Evolutionary conservation across 2,888 invertebrate species (phyloP).

Genomic region (Hirtodrosophila confusa): DNA sequence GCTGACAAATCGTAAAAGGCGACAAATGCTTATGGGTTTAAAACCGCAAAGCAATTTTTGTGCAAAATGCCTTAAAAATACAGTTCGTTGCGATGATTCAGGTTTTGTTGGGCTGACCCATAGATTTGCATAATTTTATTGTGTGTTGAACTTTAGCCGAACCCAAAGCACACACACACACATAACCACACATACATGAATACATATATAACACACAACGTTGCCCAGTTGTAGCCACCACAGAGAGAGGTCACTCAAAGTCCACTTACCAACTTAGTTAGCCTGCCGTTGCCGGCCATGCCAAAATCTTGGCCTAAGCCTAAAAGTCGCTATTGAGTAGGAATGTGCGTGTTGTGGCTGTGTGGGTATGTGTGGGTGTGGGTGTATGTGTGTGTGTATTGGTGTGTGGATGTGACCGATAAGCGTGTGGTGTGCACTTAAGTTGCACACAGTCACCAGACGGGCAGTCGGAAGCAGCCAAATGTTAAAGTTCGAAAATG

Average conservation of each 20-base stretch:
- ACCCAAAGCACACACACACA: conserved; percentile 32
- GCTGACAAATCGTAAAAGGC: conserved; percentile 40
- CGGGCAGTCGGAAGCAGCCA: conserved; percentile 34
- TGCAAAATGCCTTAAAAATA: conserved; percentile 6
- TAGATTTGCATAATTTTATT: conserved; percentile 77
- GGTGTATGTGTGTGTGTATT: conserved; percentile 25
- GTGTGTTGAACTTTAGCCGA: conserved; percentile 66
- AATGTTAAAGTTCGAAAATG: conserved; percentile 71
- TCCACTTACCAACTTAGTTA: conserved; percentile 74
- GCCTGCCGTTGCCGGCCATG: conserved; percentile 21
- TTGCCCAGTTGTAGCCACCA: conserved; percentile 39
- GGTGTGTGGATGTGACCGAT: conserved; percentile 64
- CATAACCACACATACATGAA: conserved; percentile 2
- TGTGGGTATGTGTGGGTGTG: conserved; percentile 14
- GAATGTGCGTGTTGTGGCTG: conserved; percentile 15
- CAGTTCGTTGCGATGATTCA: conserved; percentile 6
- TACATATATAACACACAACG: conserved; percentile 14
- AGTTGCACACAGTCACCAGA: conserved; percentile 59
- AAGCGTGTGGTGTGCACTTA: conserved; percentile 75
- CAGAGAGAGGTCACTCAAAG: conserved; percentile 78
- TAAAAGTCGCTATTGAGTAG: conserved; percentile 61
- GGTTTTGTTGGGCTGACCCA: conserved; percentile 50
- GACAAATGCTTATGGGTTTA: conserved; percentile 12
- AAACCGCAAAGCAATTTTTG: conserved; percentile 40
- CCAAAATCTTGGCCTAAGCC: conserved; percentile 73